These are phyloP conservation scores for Muschampia staudingeri DNA, from an alignment of 2,888 invertebrate genomes.

Conservation along the genomic window DNA sequence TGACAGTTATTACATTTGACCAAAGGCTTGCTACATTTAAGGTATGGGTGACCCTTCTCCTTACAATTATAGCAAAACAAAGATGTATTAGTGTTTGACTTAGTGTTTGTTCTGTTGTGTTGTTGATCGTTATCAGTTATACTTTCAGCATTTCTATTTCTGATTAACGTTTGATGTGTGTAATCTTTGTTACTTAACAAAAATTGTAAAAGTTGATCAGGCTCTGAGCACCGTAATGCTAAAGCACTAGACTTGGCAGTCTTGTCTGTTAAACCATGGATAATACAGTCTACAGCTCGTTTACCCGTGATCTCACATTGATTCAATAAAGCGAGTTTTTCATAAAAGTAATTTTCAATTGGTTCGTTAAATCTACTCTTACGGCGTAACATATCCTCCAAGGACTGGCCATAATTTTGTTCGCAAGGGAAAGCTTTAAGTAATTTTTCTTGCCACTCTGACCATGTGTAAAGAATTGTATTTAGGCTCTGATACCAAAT, in stretches of 20 bases:
- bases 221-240: not conserved
- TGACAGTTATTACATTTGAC: not conserved
- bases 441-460: not conserved
- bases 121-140: not conserved
- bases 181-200: not conserved
- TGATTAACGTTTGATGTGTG: not conserved
- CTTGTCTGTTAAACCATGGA: not conserved
- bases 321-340: not conserved
- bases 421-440: not conserved
- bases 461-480: not conserved
- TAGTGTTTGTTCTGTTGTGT: not conserved
- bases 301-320: not conserved
- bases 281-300: not conserved
- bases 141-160: not conserved
- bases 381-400: not conserved
- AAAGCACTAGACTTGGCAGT: not conserved
- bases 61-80: not conserved
- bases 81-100: not conserved
- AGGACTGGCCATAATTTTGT: constrained; percentile 6
- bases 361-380: not conserved
- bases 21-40: not conserved
- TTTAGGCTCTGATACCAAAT: not conserved
- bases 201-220: not conserved
- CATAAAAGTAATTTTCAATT: constrained; percentile 13
- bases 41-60: not conserved